Base-by-base conservation (phyloP, 2,888 invertebrate species). In the Leucania comma region DNA sequence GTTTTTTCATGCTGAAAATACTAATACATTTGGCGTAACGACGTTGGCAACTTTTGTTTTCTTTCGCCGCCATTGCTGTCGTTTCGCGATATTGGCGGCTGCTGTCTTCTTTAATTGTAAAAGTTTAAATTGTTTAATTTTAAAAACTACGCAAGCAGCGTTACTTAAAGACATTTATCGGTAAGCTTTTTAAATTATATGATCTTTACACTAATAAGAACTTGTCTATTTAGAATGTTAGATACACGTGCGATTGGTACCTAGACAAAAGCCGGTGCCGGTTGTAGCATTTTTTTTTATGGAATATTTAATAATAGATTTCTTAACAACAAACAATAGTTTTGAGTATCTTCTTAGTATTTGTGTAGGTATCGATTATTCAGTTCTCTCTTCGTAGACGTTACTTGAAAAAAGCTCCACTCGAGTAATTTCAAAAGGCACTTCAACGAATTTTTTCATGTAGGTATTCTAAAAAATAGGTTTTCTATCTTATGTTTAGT, bases 191-290 rank as follows among this genome's bases (percentile, higher is more conserved):
- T 6, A 24, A 12, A 68, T 58, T 42, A 4, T 53, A 6, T 26
- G 10, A 12, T 78, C 6, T 20, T 10, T 48, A 26, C 1, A 29
- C 8, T 32, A 29, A 24, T 51, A 56, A 5, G 17, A 38, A 24
- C 14, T 54, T 24, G 1, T 14, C 10, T 22, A 10, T 9, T 26
- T 53, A 8, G 12, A 26, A 38, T 68, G 9, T 14, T 56, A 14
- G 0, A 57, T 59, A 68, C 89, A 88, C 88, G 88, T 89, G 87
- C 65, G 68, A 63, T 63, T 82, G 72, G 68, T 87, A 29, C 29
- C 29, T 29, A 87, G 81, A 83, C 81, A 88, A 86, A 86, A 82
- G 85, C 87, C 87, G 88, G 87, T 71, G 82, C 72, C 83, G 79
- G 75, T 75, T 75, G 61, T 46, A 75, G 72, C 75, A 38, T 62